Evolutionary conservation across 2,888 invertebrate species (phyloP), one percentile per base, ranked within the genome.

Genomic region (Ramazzottius varieornatus): DNA sequence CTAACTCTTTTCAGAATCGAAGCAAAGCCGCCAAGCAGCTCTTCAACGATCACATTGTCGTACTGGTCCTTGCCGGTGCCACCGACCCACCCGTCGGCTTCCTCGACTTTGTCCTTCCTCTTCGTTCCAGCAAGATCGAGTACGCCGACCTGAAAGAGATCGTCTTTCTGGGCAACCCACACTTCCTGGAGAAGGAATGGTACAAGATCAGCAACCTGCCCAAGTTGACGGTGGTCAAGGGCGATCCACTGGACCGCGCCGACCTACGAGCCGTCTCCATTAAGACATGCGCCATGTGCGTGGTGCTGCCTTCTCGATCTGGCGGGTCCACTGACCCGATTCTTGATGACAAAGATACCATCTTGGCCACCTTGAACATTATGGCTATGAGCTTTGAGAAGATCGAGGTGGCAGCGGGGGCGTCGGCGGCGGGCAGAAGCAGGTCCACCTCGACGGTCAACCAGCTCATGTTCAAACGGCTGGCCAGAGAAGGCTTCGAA

Each of bases 241-340:
- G 54, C 24, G 54, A 54, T 54, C 54, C 54, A 54, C 29, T 54
- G 29, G 54, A 54, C 24, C 13, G 54, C 8, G 54, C 54, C 54
- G 54, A 54, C 24, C 54, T 54, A 29, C 54, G 54, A 29, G 54
- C 54, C 8, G 54, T 54, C 16, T 54, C 54, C 54, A 54, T 54
- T 54, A 54, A 54, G 24, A 54, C 54, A 29, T 54, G 54, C 54
- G 54, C 54, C 13, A 54, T 54, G 54, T 54, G 54, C 29, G 54
- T 54, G 29, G 24, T 54, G 8, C 54, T 54, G 20, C 54, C 54
- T 8, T 54, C 54, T 4, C 13, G 54, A 29, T 54, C 54, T 4
- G 54, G 54, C 54, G 29, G 54, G 8, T 54, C 54, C 20, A 8
- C 20, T 8, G 54, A 54, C 54, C 54, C 54, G 20, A 29, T 54